Evolutionary conservation across 2,113 vertebrate genomes (phyloP).

Genomic region (Cichladusa arquata): DNA sequence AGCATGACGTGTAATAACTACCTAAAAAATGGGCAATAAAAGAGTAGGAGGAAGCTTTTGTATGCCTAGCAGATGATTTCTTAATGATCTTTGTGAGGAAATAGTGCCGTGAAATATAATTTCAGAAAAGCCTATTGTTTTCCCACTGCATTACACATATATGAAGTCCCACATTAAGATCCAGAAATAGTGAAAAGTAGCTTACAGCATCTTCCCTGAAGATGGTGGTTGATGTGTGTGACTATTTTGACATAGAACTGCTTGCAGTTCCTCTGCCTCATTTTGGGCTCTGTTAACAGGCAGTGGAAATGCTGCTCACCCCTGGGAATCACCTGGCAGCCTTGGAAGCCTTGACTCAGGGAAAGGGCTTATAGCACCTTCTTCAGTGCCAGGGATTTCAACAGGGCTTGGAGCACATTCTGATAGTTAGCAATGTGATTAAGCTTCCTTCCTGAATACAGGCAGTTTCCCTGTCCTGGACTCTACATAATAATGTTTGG

Average conservation of each 20-base stretch:
- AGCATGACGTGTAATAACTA: neutral
- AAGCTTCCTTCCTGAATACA: neutral
- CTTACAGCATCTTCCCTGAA: neutral
- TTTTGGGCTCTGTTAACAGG: neutral
- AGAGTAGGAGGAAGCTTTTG: neutral
- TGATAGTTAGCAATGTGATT: accelerated
- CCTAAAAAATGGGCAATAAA: neutral
- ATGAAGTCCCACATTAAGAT: neutral
- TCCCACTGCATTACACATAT: neutral
- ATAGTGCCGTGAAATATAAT: neutral
- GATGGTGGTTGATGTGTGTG: neutral
- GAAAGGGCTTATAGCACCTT: neutral
- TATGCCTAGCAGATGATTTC: neutral
- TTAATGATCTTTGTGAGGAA: neutral
- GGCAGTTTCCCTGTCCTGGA: neutral
- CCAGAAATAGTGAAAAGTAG: neutral
- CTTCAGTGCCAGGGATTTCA: neutral
- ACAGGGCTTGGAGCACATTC: neutral
- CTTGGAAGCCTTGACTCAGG: neutral
- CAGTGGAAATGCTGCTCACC: accelerated
- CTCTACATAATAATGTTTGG: neutral
- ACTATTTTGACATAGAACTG: neutral
- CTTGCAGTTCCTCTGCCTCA: neutral
- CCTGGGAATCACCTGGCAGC: neutral
- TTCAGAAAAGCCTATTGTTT: neutral